These are phyloP conservation scores for Caenorhabditis elegans DNA, from an alignment of 1,140 invertebrate genomes.

Conservation along the genomic window DNA sequence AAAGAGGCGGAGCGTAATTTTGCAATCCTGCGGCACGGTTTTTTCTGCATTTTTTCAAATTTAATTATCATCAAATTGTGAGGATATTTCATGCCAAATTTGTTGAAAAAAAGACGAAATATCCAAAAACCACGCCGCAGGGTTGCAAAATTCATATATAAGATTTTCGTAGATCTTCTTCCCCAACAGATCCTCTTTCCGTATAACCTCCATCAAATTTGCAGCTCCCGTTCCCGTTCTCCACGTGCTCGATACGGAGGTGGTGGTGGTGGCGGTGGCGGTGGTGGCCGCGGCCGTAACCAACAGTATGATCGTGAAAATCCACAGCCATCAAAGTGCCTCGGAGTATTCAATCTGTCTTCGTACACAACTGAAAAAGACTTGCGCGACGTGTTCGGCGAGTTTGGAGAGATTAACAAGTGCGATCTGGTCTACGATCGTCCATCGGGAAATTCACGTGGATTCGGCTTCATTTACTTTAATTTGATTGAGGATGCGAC, in stretches of 20 bases:
- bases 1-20: too few species aligned
- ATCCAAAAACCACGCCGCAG: too few species aligned
- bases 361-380: constrained; percentile 53
- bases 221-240: constrained; percentile 7
- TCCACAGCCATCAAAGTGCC: constrained; percentile 43
- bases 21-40: too few species aligned
- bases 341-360: constrained; percentile 51
- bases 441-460: constrained; percentile 81
- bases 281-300: constrained; percentile 25
- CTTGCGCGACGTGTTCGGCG: constrained; percentile 46
- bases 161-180: too few species aligned
- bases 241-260: constrained; percentile 3
- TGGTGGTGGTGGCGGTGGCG: not conserved
- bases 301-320: constrained; percentile 28
- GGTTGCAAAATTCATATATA: too few species aligned
- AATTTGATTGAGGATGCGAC: constrained; percentile 84
- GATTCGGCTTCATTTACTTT: constrained; percentile 96
- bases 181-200: too few species aligned
- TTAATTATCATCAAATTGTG: too few species aligned
- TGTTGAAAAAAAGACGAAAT: too few species aligned
- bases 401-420: constrained; percentile 52
- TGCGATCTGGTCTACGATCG: constrained; percentile 56
- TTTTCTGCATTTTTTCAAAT: too few species aligned
- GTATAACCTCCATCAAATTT: too few species aligned
- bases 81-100: too few species aligned